These are phyloP conservation scores for Callocephalon fimbriatum DNA, from an alignment of 2,113 vertebrate species.

Conservation along the genomic window DNA sequence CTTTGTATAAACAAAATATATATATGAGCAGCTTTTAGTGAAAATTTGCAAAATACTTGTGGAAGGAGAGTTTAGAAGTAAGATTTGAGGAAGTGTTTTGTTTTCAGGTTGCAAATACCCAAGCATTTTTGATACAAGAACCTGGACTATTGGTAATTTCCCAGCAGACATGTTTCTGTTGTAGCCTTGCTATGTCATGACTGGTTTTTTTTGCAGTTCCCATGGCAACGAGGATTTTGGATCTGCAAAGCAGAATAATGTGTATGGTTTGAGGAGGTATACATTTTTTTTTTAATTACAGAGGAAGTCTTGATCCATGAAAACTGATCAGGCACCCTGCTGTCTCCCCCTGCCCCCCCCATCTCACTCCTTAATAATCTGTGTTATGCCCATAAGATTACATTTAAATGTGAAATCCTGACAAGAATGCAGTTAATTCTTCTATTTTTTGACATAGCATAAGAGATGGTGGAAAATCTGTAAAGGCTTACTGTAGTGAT, in stretches of 20 bases:
- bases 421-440: background rate
- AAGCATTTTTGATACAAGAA: conserved; percentile 17
- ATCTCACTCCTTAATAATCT: background rate
- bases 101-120: conserved; percentile 54
- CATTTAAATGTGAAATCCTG: background rate
- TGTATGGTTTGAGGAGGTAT: conserved; percentile 52
- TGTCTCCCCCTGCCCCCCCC: background rate
- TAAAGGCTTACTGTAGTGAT: background rate
- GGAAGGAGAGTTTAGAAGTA: background rate
- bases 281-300: conserved; percentile 24
- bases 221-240: conserved; percentile 74
- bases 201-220: conserved; percentile 69
- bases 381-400: background rate
- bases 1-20: background rate
- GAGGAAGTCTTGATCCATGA: conserved; percentile 44
- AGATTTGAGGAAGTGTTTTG: conserved; percentile 9
- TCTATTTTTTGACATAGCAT: conserved; percentile 3
- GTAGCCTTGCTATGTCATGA: conserved; percentile 63
- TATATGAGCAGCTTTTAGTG: background rate
- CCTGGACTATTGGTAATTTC: conserved; percentile 53
- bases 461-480: background rate
- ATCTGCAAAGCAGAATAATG: conserved; percentile 63
- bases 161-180: conserved; percentile 69
- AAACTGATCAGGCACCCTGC: conserved; percentile 35
- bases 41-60: background rate